phyloP scores from a whole-genome alignment of 2,888 invertebrate genomes.

The Quadroppia sp. region DNA sequence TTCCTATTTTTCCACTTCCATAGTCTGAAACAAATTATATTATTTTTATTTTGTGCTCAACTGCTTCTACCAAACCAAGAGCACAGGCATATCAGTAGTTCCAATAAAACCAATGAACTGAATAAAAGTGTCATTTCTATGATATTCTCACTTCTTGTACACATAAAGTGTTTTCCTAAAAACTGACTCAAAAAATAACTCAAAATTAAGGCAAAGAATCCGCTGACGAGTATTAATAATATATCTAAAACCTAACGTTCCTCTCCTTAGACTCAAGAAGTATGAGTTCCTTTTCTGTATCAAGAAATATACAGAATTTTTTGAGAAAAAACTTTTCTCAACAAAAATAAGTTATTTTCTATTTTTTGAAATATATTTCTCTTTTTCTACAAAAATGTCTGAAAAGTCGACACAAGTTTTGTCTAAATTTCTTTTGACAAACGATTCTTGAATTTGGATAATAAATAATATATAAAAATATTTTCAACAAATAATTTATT shows the following conservation, averaged over 20 bases:
- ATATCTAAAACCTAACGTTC: background rate
- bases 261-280: no score
- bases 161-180: background rate
- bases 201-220: slow-evolving; percentile 14
- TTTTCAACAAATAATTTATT: background rate
- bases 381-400: background rate
- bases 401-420: background rate
- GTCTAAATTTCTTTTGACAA: background rate
- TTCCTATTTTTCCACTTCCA: background rate
- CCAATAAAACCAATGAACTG: slow-evolving; percentile 19
- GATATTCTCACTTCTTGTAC: background rate
- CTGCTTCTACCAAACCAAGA: background rate
- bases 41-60: no score
- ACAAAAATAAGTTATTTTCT: background rate
- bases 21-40: slow-evolving; percentile 19
- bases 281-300: no score
- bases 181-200: background rate
- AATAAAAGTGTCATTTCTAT: slow-evolving; percentile 23
- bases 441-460: background rate
- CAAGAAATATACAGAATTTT: background rate
- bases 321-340: background rate
- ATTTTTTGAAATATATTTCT: background rate
- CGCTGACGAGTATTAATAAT: slow-evolving; percentile 26
- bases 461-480: no score
- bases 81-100: background rate